phyloP scores from a whole-genome alignment of 2,888 invertebrate species.

The Papilio demoleus region DNA sequence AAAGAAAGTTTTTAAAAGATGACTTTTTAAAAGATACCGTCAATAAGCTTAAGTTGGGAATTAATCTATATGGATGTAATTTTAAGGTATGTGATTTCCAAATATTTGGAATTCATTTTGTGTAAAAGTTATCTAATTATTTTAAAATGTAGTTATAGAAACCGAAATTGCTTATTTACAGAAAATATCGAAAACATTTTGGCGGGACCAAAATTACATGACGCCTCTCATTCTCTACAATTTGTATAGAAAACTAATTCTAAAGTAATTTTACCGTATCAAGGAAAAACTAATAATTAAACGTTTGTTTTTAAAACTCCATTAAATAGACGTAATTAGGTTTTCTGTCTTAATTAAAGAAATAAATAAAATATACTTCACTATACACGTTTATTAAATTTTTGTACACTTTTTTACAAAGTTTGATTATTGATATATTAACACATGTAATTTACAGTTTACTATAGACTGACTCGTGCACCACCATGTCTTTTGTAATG shows the following conservation, averaged over 20 bases:
- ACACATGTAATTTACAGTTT: conserved; percentile 69
- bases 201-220: conserved; percentile 71
- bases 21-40: conserved; percentile 62
- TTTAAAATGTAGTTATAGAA: background rate
- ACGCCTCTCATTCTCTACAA: conserved; percentile 69
- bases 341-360: background rate
- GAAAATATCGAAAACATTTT: conserved; percentile 73
- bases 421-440: background rate
- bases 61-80: conserved; percentile 76
- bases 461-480: conserved; percentile 85
- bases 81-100: conserved; percentile 80
- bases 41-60: conserved; percentile 72
- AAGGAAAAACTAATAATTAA: background rate
- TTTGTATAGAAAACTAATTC: conserved; percentile 70
- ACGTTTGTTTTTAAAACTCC: background rate
- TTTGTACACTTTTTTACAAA: background rate
- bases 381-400: background rate
- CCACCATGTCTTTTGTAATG: conserved; percentile 86
- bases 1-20: conserved; percentile 61
- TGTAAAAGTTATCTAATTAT: background rate
- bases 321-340: background rate
- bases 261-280: conserved; percentile 55
- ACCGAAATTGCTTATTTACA: conserved; percentile 53
- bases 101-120: conserved; percentile 50
- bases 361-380: background rate